Conservation (phyloP, 2,888 invertebrate species). For the Tortricodes alternella region DNA sequence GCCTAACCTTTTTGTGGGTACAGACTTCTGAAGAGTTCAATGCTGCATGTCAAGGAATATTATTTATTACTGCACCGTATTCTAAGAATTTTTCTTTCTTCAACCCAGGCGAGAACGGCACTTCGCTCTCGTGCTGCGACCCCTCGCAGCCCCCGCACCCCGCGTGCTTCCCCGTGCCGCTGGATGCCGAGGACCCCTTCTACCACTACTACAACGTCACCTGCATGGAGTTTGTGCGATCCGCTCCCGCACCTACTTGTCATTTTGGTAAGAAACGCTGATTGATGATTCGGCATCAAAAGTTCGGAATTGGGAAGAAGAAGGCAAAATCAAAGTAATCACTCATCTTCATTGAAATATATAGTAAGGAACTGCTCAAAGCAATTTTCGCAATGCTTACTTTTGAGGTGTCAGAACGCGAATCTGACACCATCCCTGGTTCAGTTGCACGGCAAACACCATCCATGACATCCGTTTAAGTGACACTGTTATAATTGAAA, state of each 20-base stretch:
- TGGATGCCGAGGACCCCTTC: constrained; percentile 87
- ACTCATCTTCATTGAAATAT: too few relatives aligned
- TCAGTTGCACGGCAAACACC: too few relatives aligned
- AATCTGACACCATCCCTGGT: too few relatives aligned
- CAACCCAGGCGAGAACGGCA: constrained; percentile 84
- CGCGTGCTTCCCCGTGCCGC: constrained; percentile 90
- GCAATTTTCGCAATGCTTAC: too few relatives aligned
- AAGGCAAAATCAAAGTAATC: too few relatives aligned
- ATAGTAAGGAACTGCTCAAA: too few relatives aligned
- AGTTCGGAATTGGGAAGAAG: too few relatives aligned
- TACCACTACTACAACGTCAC: constrained; percentile 85
- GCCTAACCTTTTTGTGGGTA: background rate
- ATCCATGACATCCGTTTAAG: too few relatives aligned
- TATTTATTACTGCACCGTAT: background rate
- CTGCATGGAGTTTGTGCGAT: constrained; percentile 94
- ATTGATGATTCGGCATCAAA: too few relatives aligned
- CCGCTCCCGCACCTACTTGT: constrained; percentile 90
- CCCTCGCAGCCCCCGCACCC: constrained; percentile 81
- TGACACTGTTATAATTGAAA: too few relatives aligned
- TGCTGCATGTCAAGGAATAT: background rate
- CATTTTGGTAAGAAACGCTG: constrained; percentile 82
- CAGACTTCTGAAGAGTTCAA: background rate
- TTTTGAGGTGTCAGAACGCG: too few relatives aligned
- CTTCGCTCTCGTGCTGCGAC: constrained; percentile 87
- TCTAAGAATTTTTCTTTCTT: background rate